These are phyloP conservation scores for Esperia sulphurella DNA, from an alignment of 2,888 invertebrate genomes.

Conservation along the genomic window DNA sequence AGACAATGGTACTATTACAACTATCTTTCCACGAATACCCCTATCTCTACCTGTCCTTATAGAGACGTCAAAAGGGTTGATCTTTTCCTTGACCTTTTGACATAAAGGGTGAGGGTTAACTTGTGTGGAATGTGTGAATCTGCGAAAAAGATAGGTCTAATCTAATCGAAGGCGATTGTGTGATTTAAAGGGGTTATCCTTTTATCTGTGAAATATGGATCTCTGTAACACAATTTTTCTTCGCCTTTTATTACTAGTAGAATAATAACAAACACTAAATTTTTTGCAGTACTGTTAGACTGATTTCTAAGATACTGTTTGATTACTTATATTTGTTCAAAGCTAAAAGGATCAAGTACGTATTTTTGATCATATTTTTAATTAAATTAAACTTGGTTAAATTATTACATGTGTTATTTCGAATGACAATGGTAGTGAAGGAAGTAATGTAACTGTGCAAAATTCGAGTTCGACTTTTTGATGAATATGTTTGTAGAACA, in stretches of 20 bases:
- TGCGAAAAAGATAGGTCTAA: conserved; percentile 39
- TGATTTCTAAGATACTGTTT: too few species aligned
- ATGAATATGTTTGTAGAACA: too few species aligned
- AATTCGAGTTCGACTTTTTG: too few species aligned
- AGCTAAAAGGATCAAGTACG: too few species aligned
- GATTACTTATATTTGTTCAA: too few species aligned
- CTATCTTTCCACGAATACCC: conserved; percentile 45
- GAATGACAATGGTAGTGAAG: too few species aligned
- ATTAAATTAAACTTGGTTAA: too few species aligned
- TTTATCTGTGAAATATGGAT: conserved; percentile 1
- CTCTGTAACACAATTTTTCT: not conserved
- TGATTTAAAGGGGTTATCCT: conserved; percentile 14
- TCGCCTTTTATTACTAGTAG: not conserved
- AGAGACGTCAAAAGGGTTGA: conserved; percentile 55
- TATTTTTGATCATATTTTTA: too few species aligned
- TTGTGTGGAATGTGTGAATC: conserved; percentile 49
- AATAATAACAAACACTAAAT: not conserved
- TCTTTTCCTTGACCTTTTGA: conserved; percentile 62
- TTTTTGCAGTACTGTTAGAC: too few species aligned
- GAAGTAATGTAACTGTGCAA: too few species aligned
- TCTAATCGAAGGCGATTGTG: conserved; percentile 46
- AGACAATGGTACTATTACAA: conserved; percentile 44
- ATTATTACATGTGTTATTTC: too few species aligned
- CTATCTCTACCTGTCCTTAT: conserved; percentile 57
- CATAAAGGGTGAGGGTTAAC: conserved; percentile 36